Base-by-base conservation (phyloP, 2,797 vertebrate species). In the Pseudochaenichthys georgianus region DNA sequence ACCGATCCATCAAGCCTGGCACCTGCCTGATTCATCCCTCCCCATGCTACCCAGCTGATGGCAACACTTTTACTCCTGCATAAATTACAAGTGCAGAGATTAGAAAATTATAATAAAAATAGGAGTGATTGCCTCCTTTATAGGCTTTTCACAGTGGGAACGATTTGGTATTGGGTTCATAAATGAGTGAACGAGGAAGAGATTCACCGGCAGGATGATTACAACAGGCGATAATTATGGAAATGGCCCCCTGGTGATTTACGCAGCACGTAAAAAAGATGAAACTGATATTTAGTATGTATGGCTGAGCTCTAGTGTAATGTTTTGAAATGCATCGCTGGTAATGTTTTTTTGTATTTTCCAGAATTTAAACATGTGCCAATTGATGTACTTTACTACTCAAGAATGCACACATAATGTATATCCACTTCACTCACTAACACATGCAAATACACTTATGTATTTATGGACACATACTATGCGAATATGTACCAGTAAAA, bases 1-100 rank as follows among this genome's bases (percentile, higher is more conserved):
- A 63, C 50, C 62, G 0, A 87, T 88, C 82, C 12, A 81, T 84
- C 72, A 82, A 0, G 9, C 63, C 72, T 78, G 84, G 66, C 86
- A 90, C 76, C 80, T 80, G 80, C 82, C 67, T 57, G 70, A 88
- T 87, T 82, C 83, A 88, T 60, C 86, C 66, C 63, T 54, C 57
- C 75, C 72, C 21, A 3, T 1, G 2, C 41, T 31, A 6, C 55
- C 58, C 23, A 10, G 60, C 63, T 65, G 43, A 78, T 70, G 58
- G 70, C 34, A 2, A 38, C 66, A 21, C 62, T 9, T 13, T 34
- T 61, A 45, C 70, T 54, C 45, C 0, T 12, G 50, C 34, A 64
- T 63, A 64, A 76, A 81, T 75, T 43, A 71, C 45, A 51, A 42
- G 52, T 60, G 55, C 54, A 71, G 19, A 73, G 84, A 84, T 83